Conservation (phyloP, 2,113 vertebrate genomes). For the Oxygymnocypris stewartii region DNA sequence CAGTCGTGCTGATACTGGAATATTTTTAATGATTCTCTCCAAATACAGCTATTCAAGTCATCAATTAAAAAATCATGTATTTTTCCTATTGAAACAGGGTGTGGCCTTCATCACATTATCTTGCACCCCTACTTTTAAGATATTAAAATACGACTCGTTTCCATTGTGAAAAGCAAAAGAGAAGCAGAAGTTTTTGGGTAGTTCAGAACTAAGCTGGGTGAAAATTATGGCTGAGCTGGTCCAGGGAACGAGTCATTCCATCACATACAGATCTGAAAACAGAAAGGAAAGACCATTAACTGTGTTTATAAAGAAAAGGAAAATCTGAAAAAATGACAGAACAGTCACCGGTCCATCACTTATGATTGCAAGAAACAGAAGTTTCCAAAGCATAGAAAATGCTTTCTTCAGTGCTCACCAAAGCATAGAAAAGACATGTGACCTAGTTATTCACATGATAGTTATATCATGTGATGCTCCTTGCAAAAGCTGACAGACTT, state of each 20-base stretch:
- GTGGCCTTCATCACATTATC: not conserved
- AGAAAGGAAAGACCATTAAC: conserved; percentile 8
- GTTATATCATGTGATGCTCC: not conserved
- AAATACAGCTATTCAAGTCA: not conserved
- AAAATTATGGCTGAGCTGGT: not conserved
- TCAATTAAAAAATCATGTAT: not conserved
- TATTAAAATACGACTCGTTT: not conserved
- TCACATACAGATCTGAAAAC: conserved; percentile 45
- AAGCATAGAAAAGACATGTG: not conserved
- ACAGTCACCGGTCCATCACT: not conserved
- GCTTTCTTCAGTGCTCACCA: too few species aligned
- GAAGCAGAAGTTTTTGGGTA: not conserved
- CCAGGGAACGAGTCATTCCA: not conserved
- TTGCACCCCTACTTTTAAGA: not conserved
- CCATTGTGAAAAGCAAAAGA: not conserved
- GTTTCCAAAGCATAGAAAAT: not conserved
- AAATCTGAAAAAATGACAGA: not conserved
- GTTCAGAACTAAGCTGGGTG: not conserved
- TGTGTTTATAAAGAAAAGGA: not conserved
- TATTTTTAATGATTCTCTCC: not conserved
- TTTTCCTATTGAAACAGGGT: not conserved
- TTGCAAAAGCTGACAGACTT: not conserved
- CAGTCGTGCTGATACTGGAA: too few species aligned
- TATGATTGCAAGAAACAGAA: not conserved
- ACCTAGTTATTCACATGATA: not conserved